Evolutionary conservation across 2,797 vertebrate species (phyloP), one percentile per base, ranked within the genome.

Genomic region (Pipistrellus kuhlii): DNA sequence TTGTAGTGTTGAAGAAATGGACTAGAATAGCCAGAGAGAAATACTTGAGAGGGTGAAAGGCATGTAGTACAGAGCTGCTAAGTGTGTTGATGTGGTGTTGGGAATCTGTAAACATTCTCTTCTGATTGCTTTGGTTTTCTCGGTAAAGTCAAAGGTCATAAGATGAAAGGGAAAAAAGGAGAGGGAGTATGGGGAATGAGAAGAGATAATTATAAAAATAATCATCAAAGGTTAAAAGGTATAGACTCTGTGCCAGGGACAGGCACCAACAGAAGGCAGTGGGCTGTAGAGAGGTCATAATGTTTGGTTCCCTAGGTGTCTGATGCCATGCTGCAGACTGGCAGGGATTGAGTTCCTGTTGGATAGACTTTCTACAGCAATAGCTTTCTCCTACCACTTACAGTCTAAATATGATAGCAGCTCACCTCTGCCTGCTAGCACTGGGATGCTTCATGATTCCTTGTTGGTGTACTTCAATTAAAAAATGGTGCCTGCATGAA

Each of bases 401-500:
- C 35, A 81, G n/a, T 9, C 35, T 93, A 84, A 87, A 48, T 46
- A 69, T 46, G n/a, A 12, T 73, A 68, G 62, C 30, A 55, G 48
- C 11, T 82, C 81, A 81, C 85, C 18, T n/a, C 25, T 71, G 25
- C 62, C 80, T 88, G n/a, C 21, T 64, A 95, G n/a, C 77, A 27
- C 38, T 66, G 23, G 27, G 38, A 62, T 82, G 38, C 48, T 73
- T 95, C 72, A 23, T 13, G 13, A 68, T 82, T 32, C 6, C 38
- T 59, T 94, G 6, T 75, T 90, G 87, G 21, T 92, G 93, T 59
- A 57, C 25, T 87, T 87, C 73, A 95, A 83, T 80, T 69, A 48
- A 59, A 95, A 93, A 95, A 71, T 41, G 10, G 51, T 92, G 20
- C 64, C 73, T 72, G 46, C 44, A 78, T 88, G 68, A 93, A 94